A percentile compares a stretch with the other conserved stretches of the same genome.
Conservation (phyloP, 2,888 invertebrate genomes). For the Aelia acuminata region DNA sequence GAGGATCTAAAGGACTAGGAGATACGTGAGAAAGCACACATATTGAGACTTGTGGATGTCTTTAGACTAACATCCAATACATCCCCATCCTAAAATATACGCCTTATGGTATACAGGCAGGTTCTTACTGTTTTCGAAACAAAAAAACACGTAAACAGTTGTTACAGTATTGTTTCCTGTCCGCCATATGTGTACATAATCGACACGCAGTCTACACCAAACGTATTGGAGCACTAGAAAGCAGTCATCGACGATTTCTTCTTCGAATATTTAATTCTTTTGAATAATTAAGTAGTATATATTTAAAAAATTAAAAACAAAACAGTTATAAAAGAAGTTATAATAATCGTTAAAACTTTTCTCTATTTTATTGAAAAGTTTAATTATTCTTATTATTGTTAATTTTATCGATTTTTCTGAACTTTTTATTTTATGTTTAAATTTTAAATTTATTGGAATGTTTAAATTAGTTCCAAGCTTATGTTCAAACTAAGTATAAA, state of each 20-base stretch:
- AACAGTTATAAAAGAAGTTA: no score
- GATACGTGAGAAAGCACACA: neutral
- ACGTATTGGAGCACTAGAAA: neutral
- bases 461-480: no score
- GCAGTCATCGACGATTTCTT: neutral
- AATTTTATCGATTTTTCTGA: no score
- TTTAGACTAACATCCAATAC: neutral
- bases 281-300: no score
- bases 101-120: slow-evolving; percentile 8
- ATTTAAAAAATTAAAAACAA: no score
- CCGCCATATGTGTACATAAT: neutral
- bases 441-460: no score
- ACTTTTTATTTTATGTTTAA: no score
- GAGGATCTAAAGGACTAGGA: neutral
- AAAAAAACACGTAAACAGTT: slow-evolving; percentile 18
- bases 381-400: no score
- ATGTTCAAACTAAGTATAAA: no score
- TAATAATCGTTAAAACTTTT: no score
- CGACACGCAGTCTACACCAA: neutral
- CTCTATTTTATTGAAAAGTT: no score
- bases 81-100: neutral
- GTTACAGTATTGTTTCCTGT: neutral
- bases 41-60: neutral
- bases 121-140: neutral
- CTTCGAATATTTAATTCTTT: neutral